Percentiles rank a stretch among this genome's conserved stretches.
These are phyloP conservation scores for Mobula birostris DNA, from an alignment of 2,113 vertebrate genomes.

Conservation along the genomic window DNA sequence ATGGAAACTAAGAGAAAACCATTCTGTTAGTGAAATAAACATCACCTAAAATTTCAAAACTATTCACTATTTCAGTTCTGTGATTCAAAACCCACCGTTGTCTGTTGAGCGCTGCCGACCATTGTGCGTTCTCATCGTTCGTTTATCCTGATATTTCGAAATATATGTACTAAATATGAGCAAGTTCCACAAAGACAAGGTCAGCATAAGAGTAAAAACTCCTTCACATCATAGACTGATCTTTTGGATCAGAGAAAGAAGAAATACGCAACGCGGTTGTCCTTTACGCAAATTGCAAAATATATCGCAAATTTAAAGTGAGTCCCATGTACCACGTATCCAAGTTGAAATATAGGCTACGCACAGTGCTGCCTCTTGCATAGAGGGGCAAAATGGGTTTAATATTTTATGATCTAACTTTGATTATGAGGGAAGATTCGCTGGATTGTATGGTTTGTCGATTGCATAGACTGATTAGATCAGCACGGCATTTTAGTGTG, in stretches of 20 bases:
- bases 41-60: not conserved
- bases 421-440: not conserved
- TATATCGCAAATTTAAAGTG: not conserved
- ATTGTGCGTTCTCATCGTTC: not conserved
- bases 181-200: not conserved
- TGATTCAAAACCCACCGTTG: not conserved
- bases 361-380: not conserved
- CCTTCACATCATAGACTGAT: not conserved
- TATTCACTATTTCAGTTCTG: not conserved
- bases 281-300: not conserved
- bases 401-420: not conserved
- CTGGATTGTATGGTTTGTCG: not conserved
- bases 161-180: not conserved
- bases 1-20: constrained; percentile 45
- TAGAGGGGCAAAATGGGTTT: not conserved
- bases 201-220: not conserved
- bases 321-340: not conserved
- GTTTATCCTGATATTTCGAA: not conserved
- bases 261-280: not conserved
- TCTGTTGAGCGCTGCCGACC: not conserved
- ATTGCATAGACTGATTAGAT: not conserved
- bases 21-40: not conserved
- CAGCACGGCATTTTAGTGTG: not conserved
- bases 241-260: not conserved
- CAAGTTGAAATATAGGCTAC: not conserved